Base-by-base conservation (phyloP, 2,113 vertebrate species). In the Setophaga kirtlandii region DNA sequence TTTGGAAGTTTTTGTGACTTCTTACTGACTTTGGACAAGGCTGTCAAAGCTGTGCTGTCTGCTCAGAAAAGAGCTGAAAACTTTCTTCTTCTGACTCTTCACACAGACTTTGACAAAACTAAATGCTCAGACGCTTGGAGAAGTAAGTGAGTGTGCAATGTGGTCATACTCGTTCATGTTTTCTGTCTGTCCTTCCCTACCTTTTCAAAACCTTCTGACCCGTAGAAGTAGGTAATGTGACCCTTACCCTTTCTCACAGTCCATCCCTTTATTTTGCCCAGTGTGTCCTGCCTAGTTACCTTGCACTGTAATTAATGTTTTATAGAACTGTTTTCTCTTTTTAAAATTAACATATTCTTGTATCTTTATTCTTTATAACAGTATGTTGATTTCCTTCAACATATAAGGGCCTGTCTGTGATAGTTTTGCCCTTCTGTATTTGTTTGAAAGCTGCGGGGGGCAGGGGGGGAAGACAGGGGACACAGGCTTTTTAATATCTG, bases 61-160 rank as follows among this genome's bases (percentile, higher is more conserved):
- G 46, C 46, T 46, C 21, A 46, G 46, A 46, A 46, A 46, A 46
- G 46, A 46, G 20, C 46, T 67, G 42, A 77, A 35, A 22, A 37
- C 58, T 56, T 87, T 62, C 18, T 82, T 89, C 42, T 53, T 65
- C 53, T 65, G 37, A n/a, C 15, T 93, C 39, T 56, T 89, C 33
- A 53, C 20, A 46, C 10, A 62, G 59, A 69, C 33, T 55, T 50
- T 24, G 35, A 88, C n/a, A 77, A 83, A 90, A 56, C 13, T 5
- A 63, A 73, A 15, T 58, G 31, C 24, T 60, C 20, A 39, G 69
- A 35, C 0, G 0, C 31, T 47, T 2, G 0, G 31, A 85, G 46
- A 68, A n/a, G 37, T 39, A 33, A 28, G 77, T 68, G 64, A 74
- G 4, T n/a, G n/a, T 82, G 33, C 37, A 37, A 25, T 75, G 37